These are phyloP conservation scores for Gymnothorax javanicus DNA, from an alignment of 2,797 vertebrate genomes.

Conservation along the genomic window DNA sequence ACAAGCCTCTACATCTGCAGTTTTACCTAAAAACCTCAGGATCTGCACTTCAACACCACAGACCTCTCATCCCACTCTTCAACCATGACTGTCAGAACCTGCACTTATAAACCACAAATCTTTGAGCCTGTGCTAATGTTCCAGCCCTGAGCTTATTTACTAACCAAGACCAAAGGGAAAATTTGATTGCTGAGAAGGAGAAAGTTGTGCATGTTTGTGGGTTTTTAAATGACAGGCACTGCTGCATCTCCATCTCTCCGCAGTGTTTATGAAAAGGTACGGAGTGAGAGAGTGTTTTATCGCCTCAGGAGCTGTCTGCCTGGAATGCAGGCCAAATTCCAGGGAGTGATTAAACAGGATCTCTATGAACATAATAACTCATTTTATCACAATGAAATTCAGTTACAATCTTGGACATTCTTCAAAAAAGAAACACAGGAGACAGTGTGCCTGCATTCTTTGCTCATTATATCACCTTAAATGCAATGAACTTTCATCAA, in stretches of 20 bases:
- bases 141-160: background rate
- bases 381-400: slow-evolving; percentile 44
- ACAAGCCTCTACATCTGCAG: background rate
- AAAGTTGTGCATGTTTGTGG: background rate
- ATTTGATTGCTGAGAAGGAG: background rate
- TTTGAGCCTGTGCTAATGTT: background rate
- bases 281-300: slow-evolving; percentile 20
- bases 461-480: background rate
- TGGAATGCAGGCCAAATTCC: slow-evolving; percentile 57
- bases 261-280: background rate
- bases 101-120: background rate
- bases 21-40: background rate
- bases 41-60: background rate
- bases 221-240: background rate
- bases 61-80: background rate
- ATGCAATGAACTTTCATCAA: background rate
- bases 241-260: slow-evolving; percentile 4
- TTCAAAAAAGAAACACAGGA: slow-evolving; percentile 33
- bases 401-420: slow-evolving; percentile 5
- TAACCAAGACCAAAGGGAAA: background rate
- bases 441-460: slow-evolving; percentile 7
- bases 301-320: slow-evolving; percentile 51
- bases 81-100: background rate
- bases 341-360: slow-evolving; percentile 49
- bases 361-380: background rate